These are phyloP conservation scores for Notiomystis cincta DNA, from an alignment of 2,113 vertebrate species.

Conservation along the genomic window DNA sequence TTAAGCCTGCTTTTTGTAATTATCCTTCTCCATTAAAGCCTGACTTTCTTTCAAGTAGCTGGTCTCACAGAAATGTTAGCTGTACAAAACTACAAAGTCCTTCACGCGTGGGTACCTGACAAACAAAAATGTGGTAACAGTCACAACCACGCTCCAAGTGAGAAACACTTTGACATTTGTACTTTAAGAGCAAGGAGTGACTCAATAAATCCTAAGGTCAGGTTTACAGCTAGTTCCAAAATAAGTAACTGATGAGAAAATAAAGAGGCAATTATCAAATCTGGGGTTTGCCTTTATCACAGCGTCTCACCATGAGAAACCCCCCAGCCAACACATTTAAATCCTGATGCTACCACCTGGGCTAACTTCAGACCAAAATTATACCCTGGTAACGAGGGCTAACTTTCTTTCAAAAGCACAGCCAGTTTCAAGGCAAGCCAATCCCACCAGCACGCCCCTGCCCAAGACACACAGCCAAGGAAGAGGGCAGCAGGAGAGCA, in stretches of 20 bases:
- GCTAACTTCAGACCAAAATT: neutral
- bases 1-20: neutral
- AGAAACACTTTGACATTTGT: slow-evolving; percentile 1
- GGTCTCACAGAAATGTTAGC: neutral
- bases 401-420: neutral
- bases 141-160: neutral
- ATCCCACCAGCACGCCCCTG: accelerated
- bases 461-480: neutral
- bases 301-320: neutral
- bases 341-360: neutral
- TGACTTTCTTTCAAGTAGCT: neutral
- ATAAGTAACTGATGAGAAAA: neutral
- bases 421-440: accelerated
- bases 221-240: neutral
- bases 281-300: neutral
- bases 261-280: neutral
- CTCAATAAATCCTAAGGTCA: neutral
- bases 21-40: neutral
- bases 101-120: neutral
- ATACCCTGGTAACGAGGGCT: neutral
- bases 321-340: neutral
- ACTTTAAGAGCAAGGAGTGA: neutral
- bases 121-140: neutral
- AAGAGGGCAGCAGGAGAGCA: neutral
- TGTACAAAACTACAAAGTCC: neutral